A percentile compares a stretch with the other conserved stretches of the same genome.
Conservation (phyloP, 1,140 invertebrate species). For the Diabrotica undecimpunctata region DNA sequence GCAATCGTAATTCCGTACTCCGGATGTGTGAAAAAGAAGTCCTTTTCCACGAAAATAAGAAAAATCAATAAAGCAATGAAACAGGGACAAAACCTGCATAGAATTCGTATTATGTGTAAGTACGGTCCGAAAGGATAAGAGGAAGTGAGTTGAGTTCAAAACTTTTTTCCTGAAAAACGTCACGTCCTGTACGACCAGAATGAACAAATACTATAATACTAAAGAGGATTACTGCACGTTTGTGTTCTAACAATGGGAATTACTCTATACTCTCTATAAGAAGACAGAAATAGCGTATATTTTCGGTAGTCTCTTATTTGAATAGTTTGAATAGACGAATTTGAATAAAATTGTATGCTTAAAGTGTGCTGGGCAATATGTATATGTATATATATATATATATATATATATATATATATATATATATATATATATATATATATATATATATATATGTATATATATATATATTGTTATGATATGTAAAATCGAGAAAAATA, state of each 20-base stretch:
- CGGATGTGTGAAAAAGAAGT: not conserved
- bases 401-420: too few species aligned
- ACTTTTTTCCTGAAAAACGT: conserved; percentile 2
- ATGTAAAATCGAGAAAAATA: too few species aligned
- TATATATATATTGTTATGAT: too few species aligned
- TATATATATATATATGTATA: too few species aligned
- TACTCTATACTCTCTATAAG: not conserved
- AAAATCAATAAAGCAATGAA: conserved; percentile 3
- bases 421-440: too few species aligned
- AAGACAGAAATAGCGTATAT: not conserved
- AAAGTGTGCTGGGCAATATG: too few species aligned
- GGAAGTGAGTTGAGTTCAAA: not conserved
- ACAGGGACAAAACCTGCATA: conserved; percentile 1
- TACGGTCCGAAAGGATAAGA: not conserved
- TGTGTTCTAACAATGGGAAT: not conserved
- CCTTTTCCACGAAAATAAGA: not conserved
- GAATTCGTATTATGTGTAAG: conserved; percentile 2
- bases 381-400: too few species aligned
- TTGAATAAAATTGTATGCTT: too few species aligned
- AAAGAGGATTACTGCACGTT: not conserved
- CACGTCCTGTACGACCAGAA: conserved; percentile 1
- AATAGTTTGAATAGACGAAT: too few species aligned
- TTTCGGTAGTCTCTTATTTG: too few species aligned
- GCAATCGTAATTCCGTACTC: not conserved
- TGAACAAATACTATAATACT: conserved; percentile 3